Evolutionary conservation across 2,113 vertebrate species (phyloP), one percentile per base, ranked within the genome.

Genomic region (human (Homo sapiens)): DNA sequence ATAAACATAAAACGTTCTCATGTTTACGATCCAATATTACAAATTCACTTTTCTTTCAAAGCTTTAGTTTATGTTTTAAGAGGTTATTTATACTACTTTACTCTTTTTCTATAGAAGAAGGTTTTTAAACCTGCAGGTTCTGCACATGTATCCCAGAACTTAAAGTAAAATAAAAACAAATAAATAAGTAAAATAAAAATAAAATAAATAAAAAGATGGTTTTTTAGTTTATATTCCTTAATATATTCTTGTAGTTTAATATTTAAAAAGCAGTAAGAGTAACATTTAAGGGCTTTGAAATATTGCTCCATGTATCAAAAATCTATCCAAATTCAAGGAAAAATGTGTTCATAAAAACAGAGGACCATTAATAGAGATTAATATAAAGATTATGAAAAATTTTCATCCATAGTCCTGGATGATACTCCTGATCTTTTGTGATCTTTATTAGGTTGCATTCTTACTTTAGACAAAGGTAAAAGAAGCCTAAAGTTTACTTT

Each of bases 201-300:
- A 55, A 55, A 55, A 55, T 55, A 55, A 55, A 55, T 14, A 20
- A 64, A 6, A 18, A 93, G 40, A 66, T 43, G 9, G 23, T 79
- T 94, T 43, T 87, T 68, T 17, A 78, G 30, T 89, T 83, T 94
- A 35, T 40, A 50, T 57, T 78, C 30, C n/a, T 87, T 81, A 90
- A 82, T 86, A 90, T 57, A 90, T 83, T 87, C 25, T 90, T 92
- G 86, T 66, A 86, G 73, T 85, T 97, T 89, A 95, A 68, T 90
- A 91, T 86, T 93, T 82, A 50, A 57, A 92, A 66, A 95, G 8
- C 18, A 94, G 8, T n/a, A 90, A 20, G 20, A 86, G n/a, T 92
- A 97, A 85, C 32, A 93, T 84, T 93, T 84, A 92, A 85, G 2
- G 8, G 30, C 68, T 52, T 95, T 85, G 81, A 92, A 96, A 83